Conservation (phyloP, 2,888 invertebrate genomes). For the Entomobrya proxima region DNA sequence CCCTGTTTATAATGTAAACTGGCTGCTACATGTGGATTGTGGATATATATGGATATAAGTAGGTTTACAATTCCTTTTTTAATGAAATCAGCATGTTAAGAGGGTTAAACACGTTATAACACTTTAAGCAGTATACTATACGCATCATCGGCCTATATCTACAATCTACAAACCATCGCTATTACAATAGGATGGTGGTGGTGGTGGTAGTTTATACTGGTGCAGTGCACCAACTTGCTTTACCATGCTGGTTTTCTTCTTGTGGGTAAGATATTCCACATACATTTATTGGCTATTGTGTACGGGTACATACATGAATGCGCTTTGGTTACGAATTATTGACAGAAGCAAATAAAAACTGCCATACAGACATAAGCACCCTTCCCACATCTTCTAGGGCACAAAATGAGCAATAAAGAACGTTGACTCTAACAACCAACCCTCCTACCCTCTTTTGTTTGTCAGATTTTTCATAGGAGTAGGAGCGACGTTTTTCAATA, state of each 20-base stretch:
- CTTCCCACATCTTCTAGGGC: background rate
- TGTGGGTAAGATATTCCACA: conserved; percentile 27
- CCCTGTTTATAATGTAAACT: background rate
- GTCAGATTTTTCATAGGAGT: background rate
- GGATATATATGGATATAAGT: background rate
- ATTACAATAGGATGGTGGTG: too few relatives aligned
- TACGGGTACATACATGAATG: conserved; percentile 27
- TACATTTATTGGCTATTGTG: conserved; percentile 21
- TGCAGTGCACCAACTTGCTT: conserved; percentile 7
- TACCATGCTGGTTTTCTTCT: background rate
- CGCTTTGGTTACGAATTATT: conserved; percentile 25
- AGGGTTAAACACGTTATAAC: background rate
- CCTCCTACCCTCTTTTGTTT: background rate
- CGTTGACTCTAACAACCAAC: background rate
- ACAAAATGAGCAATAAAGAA: conserved; percentile 30
- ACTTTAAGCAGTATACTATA: too few relatives aligned
- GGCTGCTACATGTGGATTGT: background rate
- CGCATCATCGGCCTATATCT: background rate
- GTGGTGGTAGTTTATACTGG: background rate
- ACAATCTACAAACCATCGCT: too few relatives aligned
- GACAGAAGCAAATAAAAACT: background rate
- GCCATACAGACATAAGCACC: too few relatives aligned
- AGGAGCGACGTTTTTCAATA: conserved; percentile 4
- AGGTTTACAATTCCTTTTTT: background rate
- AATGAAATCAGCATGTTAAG: background rate